Evolutionary conservation across 2,113 vertebrate species (phyloP).

Genomic region (Pipa parva): DNA sequence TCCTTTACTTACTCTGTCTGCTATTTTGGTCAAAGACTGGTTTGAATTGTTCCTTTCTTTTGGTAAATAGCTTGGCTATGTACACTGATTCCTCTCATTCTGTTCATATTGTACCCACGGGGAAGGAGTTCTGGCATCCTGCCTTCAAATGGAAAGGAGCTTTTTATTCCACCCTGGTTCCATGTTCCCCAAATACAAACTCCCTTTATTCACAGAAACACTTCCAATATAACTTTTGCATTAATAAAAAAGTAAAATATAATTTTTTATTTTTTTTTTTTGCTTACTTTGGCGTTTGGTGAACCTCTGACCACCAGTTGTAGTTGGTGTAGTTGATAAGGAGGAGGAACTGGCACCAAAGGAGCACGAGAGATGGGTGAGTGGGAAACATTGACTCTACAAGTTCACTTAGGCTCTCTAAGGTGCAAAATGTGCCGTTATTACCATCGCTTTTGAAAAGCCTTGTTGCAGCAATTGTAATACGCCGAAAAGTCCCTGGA

Average conservation of each 20-base stretch:
- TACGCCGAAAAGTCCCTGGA: conserved; percentile 91
- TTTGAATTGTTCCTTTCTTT: no score
- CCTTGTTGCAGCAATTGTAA: conserved; percentile 84
- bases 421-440: conserved; percentile 71
- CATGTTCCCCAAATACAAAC: no score
- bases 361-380: conserved; percentile 89
- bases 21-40: no score
- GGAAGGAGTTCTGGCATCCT: no score
- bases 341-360: conserved; percentile 96
- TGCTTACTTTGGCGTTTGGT: conserved; percentile 89
- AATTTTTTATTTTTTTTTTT: background rate
- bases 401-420: conserved; percentile 77
- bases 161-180: no score
- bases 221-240: no score
- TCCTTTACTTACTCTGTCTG: no score
- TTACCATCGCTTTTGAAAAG: conserved; percentile 77
- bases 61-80: no score
- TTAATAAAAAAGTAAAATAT: background rate
- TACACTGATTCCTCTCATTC: no score
- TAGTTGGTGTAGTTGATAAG: conserved; percentile 95
- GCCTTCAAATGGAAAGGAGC: no score
- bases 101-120: no score
- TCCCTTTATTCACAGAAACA: no score
- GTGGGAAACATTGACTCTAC: conserved; percentile 87
- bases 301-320: conserved; percentile 93